A percentile compares a stretch with the other conserved stretches of the same genome.
These are phyloP conservation scores for Piscicola geometra DNA, from an alignment of 2,888 invertebrate genomes.

Conservation along the genomic window DNA sequence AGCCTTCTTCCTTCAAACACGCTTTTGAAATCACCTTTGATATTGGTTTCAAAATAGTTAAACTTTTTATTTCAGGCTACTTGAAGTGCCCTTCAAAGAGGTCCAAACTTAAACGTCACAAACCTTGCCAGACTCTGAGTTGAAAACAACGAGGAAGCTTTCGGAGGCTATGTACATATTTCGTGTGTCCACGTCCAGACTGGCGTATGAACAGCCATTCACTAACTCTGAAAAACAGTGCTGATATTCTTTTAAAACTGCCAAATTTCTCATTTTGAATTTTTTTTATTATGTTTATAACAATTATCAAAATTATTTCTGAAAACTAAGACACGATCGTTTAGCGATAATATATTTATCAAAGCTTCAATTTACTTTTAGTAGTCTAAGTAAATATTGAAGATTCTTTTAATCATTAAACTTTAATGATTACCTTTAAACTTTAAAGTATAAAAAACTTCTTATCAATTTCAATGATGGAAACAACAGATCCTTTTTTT, in stretches of 20 bases:
- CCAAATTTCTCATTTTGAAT: slow-evolving; percentile 5
- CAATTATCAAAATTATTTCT: no score
- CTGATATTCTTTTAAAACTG: not conserved
- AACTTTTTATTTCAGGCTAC: no score
- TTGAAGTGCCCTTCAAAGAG: no score
- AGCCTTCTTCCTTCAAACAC: slow-evolving; percentile 25
- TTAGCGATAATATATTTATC: no score
- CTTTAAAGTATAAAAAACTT: no score
- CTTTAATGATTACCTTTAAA: no score
- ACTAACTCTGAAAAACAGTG: not conserved
- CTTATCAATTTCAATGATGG: not conserved
- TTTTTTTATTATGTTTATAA: no score
- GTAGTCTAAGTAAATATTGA: no score
- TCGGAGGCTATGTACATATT: not conserved
- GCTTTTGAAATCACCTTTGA: slow-evolving; percentile 9
- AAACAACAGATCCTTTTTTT: slow-evolving; percentile 1
- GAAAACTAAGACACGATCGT: no score
- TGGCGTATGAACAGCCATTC: not conserved
- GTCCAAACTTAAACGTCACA: not conserved
- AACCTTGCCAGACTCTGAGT: not conserved
- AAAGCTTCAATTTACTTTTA: no score
- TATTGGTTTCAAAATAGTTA: not conserved
- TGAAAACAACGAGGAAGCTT: not conserved
- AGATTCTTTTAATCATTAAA: no score
- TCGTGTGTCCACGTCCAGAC: not conserved